Evolutionary conservation across 1,140 invertebrate species (phyloP).

Genomic region (Zaprionus capensis): DNA sequence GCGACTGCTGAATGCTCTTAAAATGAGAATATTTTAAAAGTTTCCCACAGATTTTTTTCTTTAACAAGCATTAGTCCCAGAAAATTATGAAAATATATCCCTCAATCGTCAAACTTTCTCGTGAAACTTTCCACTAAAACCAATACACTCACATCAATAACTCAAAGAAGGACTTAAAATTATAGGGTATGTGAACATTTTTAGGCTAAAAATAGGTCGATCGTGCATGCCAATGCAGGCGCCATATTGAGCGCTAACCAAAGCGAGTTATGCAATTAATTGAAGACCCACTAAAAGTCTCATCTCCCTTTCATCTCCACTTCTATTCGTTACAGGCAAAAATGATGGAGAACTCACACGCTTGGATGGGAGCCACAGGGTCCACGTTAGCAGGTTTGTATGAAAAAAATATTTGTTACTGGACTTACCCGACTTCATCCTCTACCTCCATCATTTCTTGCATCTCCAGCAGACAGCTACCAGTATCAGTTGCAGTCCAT

Average conservation of each 20-base stretch:
- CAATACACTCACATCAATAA: not conserved
- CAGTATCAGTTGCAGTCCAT: slow-evolving; percentile 96
- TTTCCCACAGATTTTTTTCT: not conserved
- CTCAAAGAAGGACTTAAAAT: not conserved
- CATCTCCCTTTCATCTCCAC: slow-evolving; percentile 6
- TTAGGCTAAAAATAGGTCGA: slow-evolving; percentile 55
- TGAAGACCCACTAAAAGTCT: slow-evolving; percentile 48
- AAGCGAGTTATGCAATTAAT: slow-evolving; percentile 69
- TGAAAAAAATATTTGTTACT: not conserved
- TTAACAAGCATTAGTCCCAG: not conserved
- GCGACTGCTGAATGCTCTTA: slow-evolving; percentile 11
- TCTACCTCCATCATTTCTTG: slow-evolving; percentile 49
- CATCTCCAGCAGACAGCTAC: slow-evolving; percentile 90
- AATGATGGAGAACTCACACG: slow-evolving; percentile 94
- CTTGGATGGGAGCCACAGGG: slow-evolving; percentile 93
- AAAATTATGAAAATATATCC: not conserved
- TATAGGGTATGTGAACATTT: slow-evolving; percentile 10
- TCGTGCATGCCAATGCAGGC: slow-evolving; percentile 12
- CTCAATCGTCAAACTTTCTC: no score
- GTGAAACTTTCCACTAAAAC: not conserved
- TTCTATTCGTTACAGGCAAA: slow-evolving; percentile 88
- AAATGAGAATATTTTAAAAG: not conserved
- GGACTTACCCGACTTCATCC: slow-evolving; percentile 14
- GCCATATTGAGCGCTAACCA: slow-evolving; percentile 65
- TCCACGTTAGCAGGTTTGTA: slow-evolving; percentile 94